These are phyloP conservation scores for Sebastiscus albofasciatus DNA, from an alignment of 2,797 vertebrate genomes.

Conservation along the genomic window DNA sequence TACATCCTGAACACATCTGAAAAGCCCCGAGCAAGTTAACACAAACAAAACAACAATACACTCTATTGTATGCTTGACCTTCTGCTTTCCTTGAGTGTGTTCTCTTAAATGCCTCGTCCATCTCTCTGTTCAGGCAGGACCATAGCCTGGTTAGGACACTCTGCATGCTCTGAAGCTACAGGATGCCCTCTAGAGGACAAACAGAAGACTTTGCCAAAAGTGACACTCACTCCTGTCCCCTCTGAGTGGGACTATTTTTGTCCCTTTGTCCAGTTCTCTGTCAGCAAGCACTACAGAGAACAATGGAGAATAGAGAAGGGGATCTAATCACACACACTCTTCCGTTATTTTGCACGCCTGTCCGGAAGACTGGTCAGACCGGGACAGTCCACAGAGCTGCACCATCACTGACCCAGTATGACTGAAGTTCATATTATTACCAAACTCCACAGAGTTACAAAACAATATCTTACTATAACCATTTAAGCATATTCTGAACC, in stretches of 20 bases:
- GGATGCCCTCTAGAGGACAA: conserved; percentile 59
- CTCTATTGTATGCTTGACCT: not conserved
- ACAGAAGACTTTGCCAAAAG: not conserved
- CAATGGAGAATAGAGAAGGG: conserved; percentile 61
- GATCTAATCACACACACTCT: conserved; percentile 48
- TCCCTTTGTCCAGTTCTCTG: conserved; percentile 51
- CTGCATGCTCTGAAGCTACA: conserved; percentile 18
- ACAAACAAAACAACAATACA: not conserved
- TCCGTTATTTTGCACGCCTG: conserved; percentile 35
- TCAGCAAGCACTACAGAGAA: conserved; percentile 55
- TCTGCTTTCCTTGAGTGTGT: not conserved
- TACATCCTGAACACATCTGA: not conserved
- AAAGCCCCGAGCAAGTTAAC: not conserved
- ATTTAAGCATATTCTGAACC: not conserved
- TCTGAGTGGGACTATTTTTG: conserved; percentile 53
- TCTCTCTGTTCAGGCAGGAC: not conserved
- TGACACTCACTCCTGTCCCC: conserved; percentile 17
- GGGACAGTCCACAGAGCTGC: conserved; percentile 30
- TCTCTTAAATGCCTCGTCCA: not conserved
- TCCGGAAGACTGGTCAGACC: conserved; percentile 32
- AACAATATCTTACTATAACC: not conserved
- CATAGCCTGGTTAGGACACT: not conserved
- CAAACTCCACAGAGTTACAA: not conserved
- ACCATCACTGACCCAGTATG: conserved; percentile 34
- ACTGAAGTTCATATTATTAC: not conserved